Percentiles rank a stretch among this genome's conserved stretches.
These are phyloP conservation scores for Panopea generosa DNA, from an alignment of 2,888 invertebrate genomes.

Conservation along the genomic window DNA sequence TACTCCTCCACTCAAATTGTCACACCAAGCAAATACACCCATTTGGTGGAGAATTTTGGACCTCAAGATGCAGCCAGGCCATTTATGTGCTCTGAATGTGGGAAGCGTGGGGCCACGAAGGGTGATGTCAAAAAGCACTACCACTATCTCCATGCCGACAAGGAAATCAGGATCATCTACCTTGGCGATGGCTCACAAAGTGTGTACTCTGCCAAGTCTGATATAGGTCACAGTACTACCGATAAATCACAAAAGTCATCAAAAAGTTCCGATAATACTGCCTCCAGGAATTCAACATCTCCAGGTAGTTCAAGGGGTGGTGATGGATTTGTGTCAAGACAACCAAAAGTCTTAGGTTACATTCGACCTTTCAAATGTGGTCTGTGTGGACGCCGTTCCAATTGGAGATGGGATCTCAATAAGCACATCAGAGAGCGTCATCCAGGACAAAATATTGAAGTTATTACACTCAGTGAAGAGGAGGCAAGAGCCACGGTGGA, in stretches of 20 bases:
- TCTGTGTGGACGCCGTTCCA: conserved; percentile 96
- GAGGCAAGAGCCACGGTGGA: conserved; percentile 81
- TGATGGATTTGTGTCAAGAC: not conserved
- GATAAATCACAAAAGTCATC: conserved; percentile 2
- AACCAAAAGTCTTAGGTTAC: conserved; percentile 48
- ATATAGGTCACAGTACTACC: conserved; percentile 14
- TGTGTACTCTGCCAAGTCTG: conserved; percentile 45
- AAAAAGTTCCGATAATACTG: not conserved
- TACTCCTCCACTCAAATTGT: not conserved
- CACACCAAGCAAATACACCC: conserved; percentile 13
- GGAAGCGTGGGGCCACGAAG: conserved; percentile 73
- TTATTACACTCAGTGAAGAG: conserved; percentile 79
- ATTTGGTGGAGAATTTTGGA: conserved; percentile 29
- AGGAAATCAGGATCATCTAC: conserved; percentile 75
- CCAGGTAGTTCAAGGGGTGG: not conserved
- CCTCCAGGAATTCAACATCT: not conserved
- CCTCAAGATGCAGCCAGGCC: conserved; percentile 60
- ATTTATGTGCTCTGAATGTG: conserved; percentile 79
- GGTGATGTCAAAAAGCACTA: conserved; percentile 80
- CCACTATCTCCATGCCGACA: conserved; percentile 78
- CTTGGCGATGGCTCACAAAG: conserved; percentile 69
- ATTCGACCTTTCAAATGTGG: conserved; percentile 95
- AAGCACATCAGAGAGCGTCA: conserved; percentile 91
- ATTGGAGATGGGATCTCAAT: conserved; percentile 99
- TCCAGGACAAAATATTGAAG: conserved; percentile 63